Base-by-base conservation (phyloP, 2,113 vertebrate genomes). In the Aptenodytes forsteri region DNA sequence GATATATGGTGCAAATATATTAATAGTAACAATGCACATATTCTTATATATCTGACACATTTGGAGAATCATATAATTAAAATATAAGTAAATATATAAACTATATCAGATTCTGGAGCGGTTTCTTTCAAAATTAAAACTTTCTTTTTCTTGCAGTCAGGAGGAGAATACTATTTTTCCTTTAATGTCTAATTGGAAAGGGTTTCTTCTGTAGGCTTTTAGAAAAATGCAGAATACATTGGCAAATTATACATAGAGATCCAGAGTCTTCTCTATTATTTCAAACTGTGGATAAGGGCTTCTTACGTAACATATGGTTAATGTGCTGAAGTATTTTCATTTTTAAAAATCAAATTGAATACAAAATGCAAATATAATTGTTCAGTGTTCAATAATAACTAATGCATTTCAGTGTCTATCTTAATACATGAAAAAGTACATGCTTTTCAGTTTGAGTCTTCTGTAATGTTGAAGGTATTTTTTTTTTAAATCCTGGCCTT, bases 341-440 rank as follows among this genome's bases (percentile, higher is more conserved):
- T 90, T 88, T 29, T 6, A 23, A 78, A 90, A 93, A 93, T 90
- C n/a, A 65, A 90, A 88, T 70, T 83, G 58, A 93, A 70, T 73
- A 77, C 5, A 2, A 90, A 73, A 93, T 89, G 80, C 54, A 95
- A 96, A 95, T 88, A 92, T 17, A 92, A 80, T 80, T 82, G 82
- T 46, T 84, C 84, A 83, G 26, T 36, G 64, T 67, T 89, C 83
- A 83, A 10, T 89, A 89, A 27, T 49, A 80, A 78, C 34, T 70
- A 50, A 88, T 54, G 29, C 26, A 69, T 86, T 92, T 86, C 10
- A 83, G 19, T 46, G 21, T 55, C 64, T 90, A 7, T 34, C 32
- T 83, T 76, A 76, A 76, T 64, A 66, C 13, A 52, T 16, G 3
- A 42, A 78, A 80, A 81, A 55, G 26, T 9, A 56, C n/a, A 64